Evolutionary conservation across 2,113 vertebrate species (phyloP).

Genomic region (Dromas ardeola): DNA sequence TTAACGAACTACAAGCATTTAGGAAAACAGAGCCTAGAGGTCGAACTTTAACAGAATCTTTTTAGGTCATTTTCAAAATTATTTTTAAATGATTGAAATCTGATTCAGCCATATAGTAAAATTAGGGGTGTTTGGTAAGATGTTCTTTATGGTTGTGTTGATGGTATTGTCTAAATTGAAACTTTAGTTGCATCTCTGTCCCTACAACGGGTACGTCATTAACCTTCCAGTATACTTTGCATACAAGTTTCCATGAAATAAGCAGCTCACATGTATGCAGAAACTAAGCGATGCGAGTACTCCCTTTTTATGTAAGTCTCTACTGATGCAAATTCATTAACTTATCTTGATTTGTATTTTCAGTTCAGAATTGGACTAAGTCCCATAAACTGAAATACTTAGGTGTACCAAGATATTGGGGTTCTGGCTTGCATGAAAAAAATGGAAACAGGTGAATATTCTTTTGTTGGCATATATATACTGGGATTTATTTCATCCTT

Average conservation of each 20-base stretch:
- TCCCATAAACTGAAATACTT: slow-evolving; percentile 86
- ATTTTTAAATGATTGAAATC: background rate
- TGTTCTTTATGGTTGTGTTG: background rate
- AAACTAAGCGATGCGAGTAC: background rate
- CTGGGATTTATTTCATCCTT: background rate
- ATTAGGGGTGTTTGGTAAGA: background rate
- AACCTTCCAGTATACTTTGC: background rate
- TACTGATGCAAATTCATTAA: background rate
- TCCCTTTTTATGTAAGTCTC: background rate
- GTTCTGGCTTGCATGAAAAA: slow-evolving; percentile 90
- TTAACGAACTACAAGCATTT: slow-evolving; percentile 44
- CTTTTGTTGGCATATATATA: background rate
- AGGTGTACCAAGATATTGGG: slow-evolving; percentile 94
- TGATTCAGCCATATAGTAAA: background rate
- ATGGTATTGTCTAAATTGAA: background rate
- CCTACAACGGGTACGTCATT: background rate
- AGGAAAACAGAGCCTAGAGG: background rate
- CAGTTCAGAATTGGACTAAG: slow-evolving; percentile 91
- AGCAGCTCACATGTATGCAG: background rate
- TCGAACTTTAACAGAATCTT: background rate
- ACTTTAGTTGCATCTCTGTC: background rate
- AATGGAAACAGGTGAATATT: slow-evolving; percentile 86
- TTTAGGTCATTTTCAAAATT: background rate
- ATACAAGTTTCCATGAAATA: background rate
- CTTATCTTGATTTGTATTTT: slow-evolving; percentile 67